Conservation (phyloP, 2,113 vertebrate genomes). For the Apodemus sylvaticus region DNA sequence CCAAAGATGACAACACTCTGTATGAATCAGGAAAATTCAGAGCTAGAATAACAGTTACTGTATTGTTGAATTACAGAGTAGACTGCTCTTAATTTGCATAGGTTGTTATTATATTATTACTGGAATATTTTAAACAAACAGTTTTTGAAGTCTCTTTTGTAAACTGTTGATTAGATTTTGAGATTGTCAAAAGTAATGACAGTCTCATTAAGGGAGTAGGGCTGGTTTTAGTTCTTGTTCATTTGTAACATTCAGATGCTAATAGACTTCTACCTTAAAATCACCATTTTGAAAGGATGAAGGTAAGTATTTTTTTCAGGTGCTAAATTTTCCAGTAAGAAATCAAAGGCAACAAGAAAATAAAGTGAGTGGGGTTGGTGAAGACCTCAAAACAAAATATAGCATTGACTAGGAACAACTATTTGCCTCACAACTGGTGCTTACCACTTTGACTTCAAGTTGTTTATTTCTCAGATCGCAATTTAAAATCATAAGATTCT, state of each 20-base stretch:
- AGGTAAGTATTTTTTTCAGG: neutral
- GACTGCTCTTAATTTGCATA: neutral
- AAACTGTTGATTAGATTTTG: neutral
- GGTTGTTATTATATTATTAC: neutral
- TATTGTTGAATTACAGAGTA: neutral
- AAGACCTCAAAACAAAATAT: neutral
- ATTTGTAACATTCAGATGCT: neutral
- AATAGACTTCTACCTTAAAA: neutral
- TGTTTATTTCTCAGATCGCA: neutral
- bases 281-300: neutral
- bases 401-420: accelerated
- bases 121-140: neutral
- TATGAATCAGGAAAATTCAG: neutral
- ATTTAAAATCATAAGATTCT: neutral
- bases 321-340: neutral
- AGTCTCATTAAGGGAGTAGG: neutral
- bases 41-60: neutral
- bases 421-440: neutral
- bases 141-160: neutral
- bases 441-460: neutral
- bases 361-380: neutral
- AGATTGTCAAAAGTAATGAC: neutral
- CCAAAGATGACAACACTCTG: conserved; percentile 43
- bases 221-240: neutral
- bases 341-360: neutral